These are phyloP conservation scores for Halisarca cf. caerulea DNA, from an alignment of 37 sponge, comb jelly and placozoan genomes.

Conservation along the genomic window DNA sequence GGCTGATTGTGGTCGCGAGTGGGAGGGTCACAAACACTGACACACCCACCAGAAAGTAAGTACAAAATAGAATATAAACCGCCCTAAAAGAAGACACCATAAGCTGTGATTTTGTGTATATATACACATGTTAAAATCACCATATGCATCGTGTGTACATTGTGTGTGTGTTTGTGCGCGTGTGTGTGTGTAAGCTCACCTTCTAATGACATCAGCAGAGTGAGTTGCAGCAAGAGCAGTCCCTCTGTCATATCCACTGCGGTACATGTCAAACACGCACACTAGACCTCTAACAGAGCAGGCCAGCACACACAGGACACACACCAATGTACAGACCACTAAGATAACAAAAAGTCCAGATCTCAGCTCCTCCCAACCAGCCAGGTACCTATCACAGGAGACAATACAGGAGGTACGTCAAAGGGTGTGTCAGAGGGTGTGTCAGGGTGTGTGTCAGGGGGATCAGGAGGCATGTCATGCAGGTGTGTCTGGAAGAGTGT, in stretches of 20 bases:
- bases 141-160: too few species aligned
- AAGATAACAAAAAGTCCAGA: conserved; percentile 32
- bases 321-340: conserved; percentile 24
- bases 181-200: conserved; percentile 31
- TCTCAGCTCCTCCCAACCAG: conserved; percentile 51
- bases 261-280: conserved; percentile 36
- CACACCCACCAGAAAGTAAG: conserved; percentile 21
- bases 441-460: not conserved
- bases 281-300: conserved; percentile 47
- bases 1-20: conserved; percentile 39
- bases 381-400: conserved; percentile 28
- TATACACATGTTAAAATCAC: not conserved
- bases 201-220: conserved; percentile 48
- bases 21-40: conserved; percentile 28
- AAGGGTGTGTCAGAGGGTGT: conserved; percentile 28
- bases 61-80: not conserved
- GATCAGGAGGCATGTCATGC: not conserved
- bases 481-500: not conserved
- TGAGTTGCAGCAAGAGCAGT: conserved; percentile 46
- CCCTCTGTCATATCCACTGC: conserved; percentile 35
- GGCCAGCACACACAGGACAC: conserved; percentile 36
- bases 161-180: not conserved
- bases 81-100: too few species aligned
- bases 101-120: not conserved
- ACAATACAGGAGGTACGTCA: not conserved